Base-by-base conservation (phyloP, 2,113 vertebrate genomes). In the Mustela lutreola region DNA sequence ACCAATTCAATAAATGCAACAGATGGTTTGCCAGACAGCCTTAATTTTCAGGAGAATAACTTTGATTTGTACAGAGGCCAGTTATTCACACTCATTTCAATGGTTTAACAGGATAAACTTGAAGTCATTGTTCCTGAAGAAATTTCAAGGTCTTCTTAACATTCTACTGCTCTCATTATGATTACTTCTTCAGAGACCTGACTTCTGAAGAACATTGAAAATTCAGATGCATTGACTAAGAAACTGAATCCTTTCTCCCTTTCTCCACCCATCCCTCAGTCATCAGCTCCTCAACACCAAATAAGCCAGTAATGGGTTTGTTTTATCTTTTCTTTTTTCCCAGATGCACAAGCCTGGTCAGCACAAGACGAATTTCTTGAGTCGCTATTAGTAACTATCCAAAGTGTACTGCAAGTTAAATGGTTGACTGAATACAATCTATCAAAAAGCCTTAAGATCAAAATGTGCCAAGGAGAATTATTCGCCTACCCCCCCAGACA, bases 101-200 rank as follows among this genome's bases (percentile, higher is more conserved):
- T 15, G 45, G 12, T 79, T 82, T 84, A 45, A 76, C 76, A 70
- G 48, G 63, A 50, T 58, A 48, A 94, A 93, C 36, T 36, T 71
- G 56, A 94, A 90, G 42, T 42, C 33, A 86, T 89, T 85, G 21
- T 62, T 96, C 45, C 70, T 39, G 3, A 78, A 94, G 71, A 92
- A 91, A 50, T 7, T 18, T 62, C 15, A 78, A 56, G 28, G 6
- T 36, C 42, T 62, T 42, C 81, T 86, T 73, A 83, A 36, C 45
- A 75, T 56, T 67, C 56, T 42, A 53, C 9, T 19, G 50, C n/a
- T 42, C 87, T 16, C 16, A 21, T 45, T 79, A 48, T 65, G 26
- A 89, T 1, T 53, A 21, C 19, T 67, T 93, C 45, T 71, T 94
- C 22, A 45, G 78, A 89, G 31, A 94, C 2, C 22, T 62, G 11